Conservation (phyloP, 2,888 invertebrate genomes). For the Perizoma affinitatum region DNA sequence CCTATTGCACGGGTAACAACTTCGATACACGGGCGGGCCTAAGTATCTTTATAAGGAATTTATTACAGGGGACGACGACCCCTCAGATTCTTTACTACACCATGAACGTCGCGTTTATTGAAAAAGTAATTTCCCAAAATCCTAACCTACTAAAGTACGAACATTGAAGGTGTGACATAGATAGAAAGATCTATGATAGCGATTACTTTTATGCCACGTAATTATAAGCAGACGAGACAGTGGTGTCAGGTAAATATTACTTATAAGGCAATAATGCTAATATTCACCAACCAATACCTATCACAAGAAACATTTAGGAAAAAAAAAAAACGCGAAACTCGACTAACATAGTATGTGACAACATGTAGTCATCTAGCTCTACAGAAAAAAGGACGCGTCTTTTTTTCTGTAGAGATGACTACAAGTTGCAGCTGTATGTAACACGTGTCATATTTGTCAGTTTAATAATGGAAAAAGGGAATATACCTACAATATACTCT, state of each 20-base stretch:
- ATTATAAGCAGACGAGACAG: conserved; percentile 29
- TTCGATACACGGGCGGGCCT: conserved; percentile 85
- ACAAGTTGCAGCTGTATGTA: too few relatives aligned
- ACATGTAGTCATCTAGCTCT: too few relatives aligned
- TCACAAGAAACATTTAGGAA: too few relatives aligned
- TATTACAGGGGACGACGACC: conserved; percentile 75
- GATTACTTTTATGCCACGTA: conserved; percentile 34
- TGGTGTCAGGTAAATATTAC: conserved; percentile 29
- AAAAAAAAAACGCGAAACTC: too few relatives aligned
- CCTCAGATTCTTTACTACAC: conserved; percentile 60
- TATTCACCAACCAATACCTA: background rate
- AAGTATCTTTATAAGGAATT: conserved; percentile 80
- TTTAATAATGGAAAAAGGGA: too few relatives aligned
- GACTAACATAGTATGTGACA: too few relatives aligned
- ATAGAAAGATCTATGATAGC: conserved; percentile 43
- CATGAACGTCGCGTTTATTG: conserved; percentile 58
- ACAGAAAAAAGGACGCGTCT: too few relatives aligned
- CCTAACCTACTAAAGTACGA: conserved; percentile 52
- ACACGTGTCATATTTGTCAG: too few relatives aligned
- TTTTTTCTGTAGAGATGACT: too few relatives aligned
- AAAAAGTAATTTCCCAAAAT: conserved; percentile 51
- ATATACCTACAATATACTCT: too few relatives aligned
- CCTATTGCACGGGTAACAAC: conserved; percentile 84
- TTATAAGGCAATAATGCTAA: background rate
- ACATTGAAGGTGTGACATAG: conserved; percentile 53